Evolutionary conservation across 2,888 invertebrate genomes (phyloP).

Genomic region (Sympetrum striolatum): DNA sequence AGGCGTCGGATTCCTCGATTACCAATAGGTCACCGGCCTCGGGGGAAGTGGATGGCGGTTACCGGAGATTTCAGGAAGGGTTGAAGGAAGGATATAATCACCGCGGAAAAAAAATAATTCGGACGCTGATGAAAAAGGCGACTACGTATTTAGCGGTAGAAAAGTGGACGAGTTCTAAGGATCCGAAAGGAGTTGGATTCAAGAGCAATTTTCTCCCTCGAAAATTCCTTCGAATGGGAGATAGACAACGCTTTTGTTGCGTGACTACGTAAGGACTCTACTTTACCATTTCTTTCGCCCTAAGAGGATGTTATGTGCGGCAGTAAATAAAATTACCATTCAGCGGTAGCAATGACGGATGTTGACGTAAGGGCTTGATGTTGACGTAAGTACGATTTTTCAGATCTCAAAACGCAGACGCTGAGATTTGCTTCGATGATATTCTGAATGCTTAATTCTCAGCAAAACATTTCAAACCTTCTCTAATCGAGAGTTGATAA

Average conservation of each 20-base stretch:
- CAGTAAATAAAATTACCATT: no score
- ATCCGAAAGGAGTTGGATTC: background rate
- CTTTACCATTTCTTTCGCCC: background rate
- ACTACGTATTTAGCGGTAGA: background rate
- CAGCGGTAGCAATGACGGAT: no score
- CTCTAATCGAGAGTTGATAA: no score
- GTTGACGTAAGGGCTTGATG: no score
- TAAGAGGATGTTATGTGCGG: background rate
- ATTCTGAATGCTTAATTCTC: no score
- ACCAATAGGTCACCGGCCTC: slow-evolving; percentile 22
- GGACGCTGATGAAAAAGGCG: background rate
- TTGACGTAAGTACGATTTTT: no score
- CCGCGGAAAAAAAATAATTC: background rate
- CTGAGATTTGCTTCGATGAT: no score
- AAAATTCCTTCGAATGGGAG: background rate
- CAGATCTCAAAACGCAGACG: no score
- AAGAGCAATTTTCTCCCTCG: background rate
- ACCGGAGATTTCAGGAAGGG: background rate
- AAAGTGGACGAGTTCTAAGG: background rate
- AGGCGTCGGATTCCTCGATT: slow-evolving; percentile 3
- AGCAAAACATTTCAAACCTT: no score
- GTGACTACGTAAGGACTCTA: background rate
- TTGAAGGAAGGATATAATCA: background rate
- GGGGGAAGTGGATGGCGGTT: background rate
- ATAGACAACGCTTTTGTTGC: background rate